Evolutionary conservation across 2,797 vertebrate genomes (phyloP), one percentile per base, ranked within the genome.

Genomic region (Echeneis naucrates): DNA sequence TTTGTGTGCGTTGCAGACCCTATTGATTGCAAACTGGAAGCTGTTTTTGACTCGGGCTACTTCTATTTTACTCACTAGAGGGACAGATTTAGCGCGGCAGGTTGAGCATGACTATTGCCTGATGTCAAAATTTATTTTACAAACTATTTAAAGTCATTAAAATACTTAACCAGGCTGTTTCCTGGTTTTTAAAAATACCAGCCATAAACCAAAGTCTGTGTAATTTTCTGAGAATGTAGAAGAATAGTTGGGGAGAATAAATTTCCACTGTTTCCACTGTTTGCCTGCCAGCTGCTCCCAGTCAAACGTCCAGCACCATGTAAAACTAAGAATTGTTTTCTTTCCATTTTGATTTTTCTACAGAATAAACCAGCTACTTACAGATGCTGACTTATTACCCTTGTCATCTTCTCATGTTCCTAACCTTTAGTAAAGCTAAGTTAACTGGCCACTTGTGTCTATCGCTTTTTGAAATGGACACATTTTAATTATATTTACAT

Each of bases 121-220:
- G 30, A 45, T 45, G 10, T 75, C 71, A 58, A 19, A 35, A 73
- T 72, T 67, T 57, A n/a, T 65, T 50, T n/a, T 62, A 47, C 21
- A 45, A 67, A 23, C n/a, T 27, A 3, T 2, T 59, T 48, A 21
- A 21, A n/a, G 52, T 59, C 35, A 72, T 62, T 30, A 33, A 38
- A 3, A 32, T 11, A 11, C 4, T 45, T 24, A 40, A 47, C 24
- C 21, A 2, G 17, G 24, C 17, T 45, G 9, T 42, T 58, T 61
- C 27, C 10, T 21, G 27, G 51, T 30, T 30, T 65, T 44, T 44
- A 32, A 14, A 53, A 52, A 42, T 38, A n/a, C 8, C 7, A 12
- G 24, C n/a, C 38, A 58, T 32, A 32, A 42, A 16, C 30, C 32
- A 30, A 32, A 38, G 30, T 24, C 44, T 10, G n/a, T 4, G 26